Conservation (phyloP, 2,797 vertebrate genomes). For the Kryptopterus vitreolus region DNA sequence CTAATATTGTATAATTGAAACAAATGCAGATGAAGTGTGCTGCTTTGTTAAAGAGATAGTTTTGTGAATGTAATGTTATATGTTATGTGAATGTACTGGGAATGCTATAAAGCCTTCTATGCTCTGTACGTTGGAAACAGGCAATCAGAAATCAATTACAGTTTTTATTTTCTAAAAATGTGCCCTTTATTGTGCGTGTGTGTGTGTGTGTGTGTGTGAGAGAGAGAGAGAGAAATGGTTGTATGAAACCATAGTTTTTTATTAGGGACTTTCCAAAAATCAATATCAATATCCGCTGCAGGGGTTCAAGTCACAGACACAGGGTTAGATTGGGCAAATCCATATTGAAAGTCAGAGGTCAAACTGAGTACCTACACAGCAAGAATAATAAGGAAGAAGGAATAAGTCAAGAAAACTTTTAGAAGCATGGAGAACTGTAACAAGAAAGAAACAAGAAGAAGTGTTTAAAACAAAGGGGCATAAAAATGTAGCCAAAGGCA, state of each 20-base stretch:
- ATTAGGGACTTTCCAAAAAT: slow-evolving; percentile 8
- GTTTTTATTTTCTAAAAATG: background rate
- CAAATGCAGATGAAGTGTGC: background rate
- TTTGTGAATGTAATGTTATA: no score
- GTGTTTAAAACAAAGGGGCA: background rate
- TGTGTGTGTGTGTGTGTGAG: no score
- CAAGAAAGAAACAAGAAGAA: background rate
- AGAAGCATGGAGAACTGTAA: background rate
- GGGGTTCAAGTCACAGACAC: background rate
- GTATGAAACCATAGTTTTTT: background rate
- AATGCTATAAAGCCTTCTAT: no score
- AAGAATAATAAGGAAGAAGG: background rate
- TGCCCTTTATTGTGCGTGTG: background rate
- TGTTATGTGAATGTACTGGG: no score
- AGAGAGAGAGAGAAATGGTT: background rate
- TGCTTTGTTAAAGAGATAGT: background rate
- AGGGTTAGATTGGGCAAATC: background rate
- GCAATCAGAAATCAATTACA: background rate
- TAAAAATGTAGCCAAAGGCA: background rate
- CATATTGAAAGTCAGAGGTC: slow-evolving; percentile 18
- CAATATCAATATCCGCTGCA: slow-evolving; percentile 6
- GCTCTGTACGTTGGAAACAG: background rate
- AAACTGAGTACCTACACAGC: background rate
- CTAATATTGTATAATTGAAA: background rate
- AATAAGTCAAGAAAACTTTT: background rate